These are phyloP conservation scores for Agrotis ipsilon DNA, from an alignment of 2,888 invertebrate species.

Conservation along the genomic window DNA sequence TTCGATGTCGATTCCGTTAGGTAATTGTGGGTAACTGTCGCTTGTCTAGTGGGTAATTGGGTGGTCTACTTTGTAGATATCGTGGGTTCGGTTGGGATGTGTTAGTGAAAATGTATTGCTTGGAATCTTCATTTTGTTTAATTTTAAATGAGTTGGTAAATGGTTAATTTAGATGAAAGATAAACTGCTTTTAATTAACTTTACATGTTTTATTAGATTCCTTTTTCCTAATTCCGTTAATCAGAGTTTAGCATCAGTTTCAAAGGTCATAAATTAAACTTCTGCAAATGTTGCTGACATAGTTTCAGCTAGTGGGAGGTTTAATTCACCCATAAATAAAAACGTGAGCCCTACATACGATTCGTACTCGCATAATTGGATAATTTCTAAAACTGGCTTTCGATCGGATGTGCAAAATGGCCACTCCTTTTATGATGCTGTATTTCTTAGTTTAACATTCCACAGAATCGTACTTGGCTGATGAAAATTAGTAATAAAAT, in stretches of 20 bases:
- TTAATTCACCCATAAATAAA: conserved; percentile 48
- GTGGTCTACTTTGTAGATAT: conserved; percentile 27
- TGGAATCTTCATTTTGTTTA: neutral
- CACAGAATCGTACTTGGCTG: neutral
- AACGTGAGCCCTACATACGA: conserved; percentile 44
- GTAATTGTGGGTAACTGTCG: conserved; percentile 68
- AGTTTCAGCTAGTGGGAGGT: conserved; percentile 33
- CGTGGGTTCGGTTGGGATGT: conserved; percentile 12
- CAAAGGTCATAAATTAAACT: conserved; percentile 26
- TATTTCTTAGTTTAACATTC: neutral
- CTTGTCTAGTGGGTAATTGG: conserved; percentile 64
- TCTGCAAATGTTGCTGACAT: conserved; percentile 9
- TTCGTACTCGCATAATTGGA: conserved; percentile 46
- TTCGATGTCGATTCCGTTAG: conserved; percentile 70
- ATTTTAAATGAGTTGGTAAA: conserved; percentile 2
- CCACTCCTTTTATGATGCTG: conserved; percentile 3
- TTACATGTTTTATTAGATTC: neutral
- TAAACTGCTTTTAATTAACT: neutral
- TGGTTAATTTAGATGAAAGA: conserved; percentile 6
- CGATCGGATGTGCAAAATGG: conserved; percentile 41
- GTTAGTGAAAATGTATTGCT: conserved; percentile 10
- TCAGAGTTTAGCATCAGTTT: conserved; percentile 11
- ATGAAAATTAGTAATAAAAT: neutral
- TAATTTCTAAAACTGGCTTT: conserved; percentile 40
- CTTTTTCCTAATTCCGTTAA: neutral